Evolutionary conservation across 1,140 invertebrate genomes (phyloP), one percentile per base, ranked within the genome.

Genomic region (Diachasmimorpha longicaudata): DNA sequence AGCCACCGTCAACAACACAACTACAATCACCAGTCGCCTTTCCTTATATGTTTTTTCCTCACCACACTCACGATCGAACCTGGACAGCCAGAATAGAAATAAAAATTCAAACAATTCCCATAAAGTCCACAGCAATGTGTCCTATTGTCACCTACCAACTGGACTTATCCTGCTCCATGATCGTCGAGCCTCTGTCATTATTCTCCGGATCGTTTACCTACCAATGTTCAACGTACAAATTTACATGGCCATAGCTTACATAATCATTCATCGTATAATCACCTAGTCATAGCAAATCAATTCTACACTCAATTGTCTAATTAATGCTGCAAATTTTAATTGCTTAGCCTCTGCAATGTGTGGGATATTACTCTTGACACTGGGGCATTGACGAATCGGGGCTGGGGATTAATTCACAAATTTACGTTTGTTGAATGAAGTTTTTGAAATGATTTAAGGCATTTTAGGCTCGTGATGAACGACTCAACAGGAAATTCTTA

Each of bases 181-280:
- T 37, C 66, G 73, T 74, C 39, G 71, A 55, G 42, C 75, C 79
- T 48, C 82, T 81, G n/a, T 83, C 83, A 81, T 83, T 80, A 70
- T 81, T 84, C 76, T 87, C 87, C n/a, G 87, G 87, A 76, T 87
- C 87, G 70, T 85, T 89, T 44, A 63, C 58, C 58, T 63, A 13
- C 11, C 11, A 25, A 63, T 63, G n/a, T 58, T 46, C 16, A 10
- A 19, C 21, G 23, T 63, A 14, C 11, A 63, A 63, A 25, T 63
- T 25, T 25, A 4, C 58, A 63, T 63, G 13, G 25, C 11, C 1
- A 25, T 25, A 25, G 1, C 21, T 25, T 25, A 25, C 23, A 63
- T 63, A 23, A 63, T 52, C 48, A 10, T 46, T 46, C 44, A 3
- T 46, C 11, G 11, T 46, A 11, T 46, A 46, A 46, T 46, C 44